Conservation (phyloP, 2,113 vertebrate genomes). For the Trematomus loennbergii region DNA sequence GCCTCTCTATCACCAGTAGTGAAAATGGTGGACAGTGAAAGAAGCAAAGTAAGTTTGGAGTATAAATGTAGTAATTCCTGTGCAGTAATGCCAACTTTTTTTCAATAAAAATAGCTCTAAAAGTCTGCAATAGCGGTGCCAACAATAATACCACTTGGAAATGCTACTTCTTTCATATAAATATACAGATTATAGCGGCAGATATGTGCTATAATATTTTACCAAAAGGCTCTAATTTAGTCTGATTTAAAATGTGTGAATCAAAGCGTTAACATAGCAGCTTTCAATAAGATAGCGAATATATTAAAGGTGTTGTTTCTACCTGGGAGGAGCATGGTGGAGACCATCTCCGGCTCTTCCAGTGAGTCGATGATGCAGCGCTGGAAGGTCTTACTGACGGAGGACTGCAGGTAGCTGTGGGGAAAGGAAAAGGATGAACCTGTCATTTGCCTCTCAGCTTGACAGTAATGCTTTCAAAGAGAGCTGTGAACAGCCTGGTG, state of each 20-base stretch:
- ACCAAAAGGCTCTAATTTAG: not conserved
- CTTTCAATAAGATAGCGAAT: not conserved
- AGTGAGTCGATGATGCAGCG: slow-evolving; percentile 76
- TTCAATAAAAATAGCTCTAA: no score
- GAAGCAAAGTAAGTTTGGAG: no score
- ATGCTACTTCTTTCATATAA: not conserved
- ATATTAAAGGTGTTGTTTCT: not conserved
- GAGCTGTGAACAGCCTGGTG: slow-evolving; percentile 4
- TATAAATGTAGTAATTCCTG: no score
- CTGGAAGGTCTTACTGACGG: slow-evolving; percentile 81
- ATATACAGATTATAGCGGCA: not conserved
- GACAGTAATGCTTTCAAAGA: slow-evolving; percentile 20
- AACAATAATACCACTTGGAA: no score
- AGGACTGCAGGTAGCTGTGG: slow-evolving; percentile 91
- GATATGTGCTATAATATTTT: not conserved
- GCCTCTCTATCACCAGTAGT: no score
- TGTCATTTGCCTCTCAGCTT: slow-evolving; percentile 1
- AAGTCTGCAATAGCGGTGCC: no score
- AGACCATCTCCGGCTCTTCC: slow-evolving; percentile 78
- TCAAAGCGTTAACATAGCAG: not conserved
- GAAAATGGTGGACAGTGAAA: no score
- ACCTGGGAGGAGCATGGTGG: slow-evolving; percentile 83
- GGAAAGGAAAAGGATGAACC: slow-evolving; percentile 23
- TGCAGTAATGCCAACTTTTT: no score
- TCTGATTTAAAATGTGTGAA: not conserved